Conservation (phyloP, 2,888 invertebrate genomes). For the Cerastoderma edule region DNA sequence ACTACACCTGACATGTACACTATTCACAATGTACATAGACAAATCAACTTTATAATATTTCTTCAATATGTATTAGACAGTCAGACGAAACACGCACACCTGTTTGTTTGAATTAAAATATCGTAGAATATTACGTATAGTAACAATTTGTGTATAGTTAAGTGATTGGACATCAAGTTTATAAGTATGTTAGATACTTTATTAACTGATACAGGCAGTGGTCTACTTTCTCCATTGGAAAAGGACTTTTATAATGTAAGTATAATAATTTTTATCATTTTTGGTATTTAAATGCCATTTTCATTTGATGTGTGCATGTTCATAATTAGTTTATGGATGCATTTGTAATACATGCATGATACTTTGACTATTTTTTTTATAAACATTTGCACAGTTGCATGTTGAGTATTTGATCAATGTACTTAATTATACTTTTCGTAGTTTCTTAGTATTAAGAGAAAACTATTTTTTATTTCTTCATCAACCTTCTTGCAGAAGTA, state of each 20-base stretch:
- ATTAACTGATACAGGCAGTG: constrained; percentile 22
- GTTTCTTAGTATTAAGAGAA: no score
- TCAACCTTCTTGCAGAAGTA: no score
- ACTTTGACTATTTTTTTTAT: no score
- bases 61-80: constrained; percentile 52
- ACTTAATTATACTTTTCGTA: neutral
- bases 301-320: neutral
- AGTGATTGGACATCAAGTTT: constrained; percentile 6
- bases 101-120: constrained; percentile 37
- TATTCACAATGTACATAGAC: constrained; percentile 19
- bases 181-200: constrained; percentile 28
- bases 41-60: constrained; percentile 27
- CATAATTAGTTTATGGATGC: no score
- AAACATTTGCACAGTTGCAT: no score
- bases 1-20: constrained; percentile 34
- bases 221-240: constrained; percentile 24
- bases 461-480: no score
- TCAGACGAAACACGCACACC: constrained; percentile 43
- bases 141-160: constrained; percentile 34
- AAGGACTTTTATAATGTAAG: constrained; percentile 66
- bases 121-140: constrained; percentile 18
- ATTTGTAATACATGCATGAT: no score
- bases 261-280: constrained; percentile 31
- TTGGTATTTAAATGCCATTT: neutral
- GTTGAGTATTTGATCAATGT: neutral